Percentiles rank a stretch among this genome's conserved stretches.
Conservation (phyloP, 2,113 vertebrate species). For the Trematocara zebra region DNA sequence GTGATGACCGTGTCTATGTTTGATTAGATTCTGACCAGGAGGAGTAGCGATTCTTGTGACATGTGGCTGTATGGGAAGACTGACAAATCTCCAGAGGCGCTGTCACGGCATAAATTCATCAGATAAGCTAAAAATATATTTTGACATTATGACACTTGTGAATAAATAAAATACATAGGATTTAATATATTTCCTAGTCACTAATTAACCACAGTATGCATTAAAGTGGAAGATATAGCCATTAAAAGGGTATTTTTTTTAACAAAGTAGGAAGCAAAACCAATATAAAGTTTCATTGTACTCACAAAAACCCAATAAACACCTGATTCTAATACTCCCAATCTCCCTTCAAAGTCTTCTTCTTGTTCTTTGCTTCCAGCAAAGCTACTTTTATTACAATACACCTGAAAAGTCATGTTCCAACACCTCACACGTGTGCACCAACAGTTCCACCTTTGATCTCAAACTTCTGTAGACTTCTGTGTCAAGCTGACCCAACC, state of each 20-base stretch:
- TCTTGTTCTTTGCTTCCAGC: neutral
- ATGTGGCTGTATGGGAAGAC: neutral
- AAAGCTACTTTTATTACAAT: neutral
- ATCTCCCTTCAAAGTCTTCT: neutral
- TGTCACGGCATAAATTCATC: neutral
- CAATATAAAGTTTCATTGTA: neutral
- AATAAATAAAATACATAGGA: neutral
- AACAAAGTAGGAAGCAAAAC: neutral
- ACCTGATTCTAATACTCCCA: neutral
- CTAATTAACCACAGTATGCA: neutral
- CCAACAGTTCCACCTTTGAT: neutral
- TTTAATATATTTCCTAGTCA: neutral
- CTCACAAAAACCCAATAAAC: neutral
- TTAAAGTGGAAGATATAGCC: accelerated
- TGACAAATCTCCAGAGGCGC: accelerated
- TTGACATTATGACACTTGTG: neutral
- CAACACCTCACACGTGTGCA: neutral
- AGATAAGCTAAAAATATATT: neutral
- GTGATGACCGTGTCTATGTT: neutral
- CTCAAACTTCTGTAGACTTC: neutral
- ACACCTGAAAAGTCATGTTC: neutral
- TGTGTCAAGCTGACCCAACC: neutral
- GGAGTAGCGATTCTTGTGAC: accelerated
- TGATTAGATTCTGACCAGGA: neutral
- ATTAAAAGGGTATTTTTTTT: neutral